Percentiles rank a stretch among this genome's conserved stretches.
These are phyloP conservation scores for Homalodisca vitripennis DNA, from an alignment of 1,140 invertebrate species.

Conservation along the genomic window DNA sequence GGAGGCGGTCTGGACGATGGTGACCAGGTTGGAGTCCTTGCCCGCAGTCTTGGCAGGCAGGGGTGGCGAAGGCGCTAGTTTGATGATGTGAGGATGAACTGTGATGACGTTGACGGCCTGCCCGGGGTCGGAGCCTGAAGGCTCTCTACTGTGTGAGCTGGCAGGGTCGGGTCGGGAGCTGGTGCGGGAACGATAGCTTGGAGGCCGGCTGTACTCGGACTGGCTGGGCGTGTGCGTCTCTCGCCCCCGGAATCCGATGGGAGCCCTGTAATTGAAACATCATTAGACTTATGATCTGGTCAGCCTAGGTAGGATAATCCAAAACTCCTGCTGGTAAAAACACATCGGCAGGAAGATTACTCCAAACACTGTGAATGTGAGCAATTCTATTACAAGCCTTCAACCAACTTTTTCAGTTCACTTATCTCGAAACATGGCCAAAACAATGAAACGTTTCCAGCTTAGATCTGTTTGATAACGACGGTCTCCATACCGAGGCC, in stretches of 20 bases:
- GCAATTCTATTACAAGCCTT: no score
- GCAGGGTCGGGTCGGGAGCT: constrained; percentile 40
- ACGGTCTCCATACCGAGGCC: no score
- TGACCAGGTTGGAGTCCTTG: constrained; percentile 59
- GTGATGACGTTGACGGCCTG: constrained; percentile 35
- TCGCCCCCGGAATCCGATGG: constrained; percentile 33
- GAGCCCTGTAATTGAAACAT: constrained; percentile 41
- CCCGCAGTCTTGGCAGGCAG: constrained; percentile 30
- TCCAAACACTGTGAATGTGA: no score
- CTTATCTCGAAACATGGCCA: no score
- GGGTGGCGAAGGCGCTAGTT: constrained; percentile 39
- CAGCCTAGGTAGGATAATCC: no score
- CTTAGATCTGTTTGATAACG: no score
- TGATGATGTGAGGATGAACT: constrained; percentile 40
- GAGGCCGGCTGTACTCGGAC: constrained; percentile 54
- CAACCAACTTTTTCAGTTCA: no score
- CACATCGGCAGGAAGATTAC: no score
- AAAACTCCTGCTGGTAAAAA: no score
- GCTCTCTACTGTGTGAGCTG: constrained; percentile 46
- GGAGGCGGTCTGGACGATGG: constrained; percentile 62
- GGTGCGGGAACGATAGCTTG: constrained; percentile 57
- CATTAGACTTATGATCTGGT: no score
- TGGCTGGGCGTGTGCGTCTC: constrained; percentile 34
- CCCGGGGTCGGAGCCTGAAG: constrained; percentile 42
- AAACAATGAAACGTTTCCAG: no score